Evolutionary conservation across 2,888 invertebrate species (phyloP).

Genomic region (Calliopum simillimum): DNA sequence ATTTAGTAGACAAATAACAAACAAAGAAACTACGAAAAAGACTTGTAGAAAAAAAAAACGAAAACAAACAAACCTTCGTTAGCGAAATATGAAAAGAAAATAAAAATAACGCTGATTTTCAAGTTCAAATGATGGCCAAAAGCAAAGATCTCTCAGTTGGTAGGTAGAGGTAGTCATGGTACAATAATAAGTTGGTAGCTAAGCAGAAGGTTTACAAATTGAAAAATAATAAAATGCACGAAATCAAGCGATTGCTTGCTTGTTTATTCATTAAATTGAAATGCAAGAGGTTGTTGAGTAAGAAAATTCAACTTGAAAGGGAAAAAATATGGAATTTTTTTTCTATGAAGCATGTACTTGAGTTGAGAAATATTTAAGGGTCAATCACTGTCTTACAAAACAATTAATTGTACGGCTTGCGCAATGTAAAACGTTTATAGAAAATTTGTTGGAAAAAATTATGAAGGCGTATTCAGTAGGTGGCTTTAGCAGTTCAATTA

Average conservation of each 20-base stretch:
- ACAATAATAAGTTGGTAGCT: neutral
- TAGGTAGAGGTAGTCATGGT: neutral
- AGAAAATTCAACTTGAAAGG: too few relatives aligned
- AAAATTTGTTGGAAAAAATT: too few relatives aligned
- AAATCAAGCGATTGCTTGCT: too few relatives aligned
- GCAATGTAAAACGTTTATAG: neutral
- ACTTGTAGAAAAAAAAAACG: constrained; percentile 32
- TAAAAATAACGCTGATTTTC: constrained; percentile 35
- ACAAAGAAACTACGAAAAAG: constrained; percentile 33
- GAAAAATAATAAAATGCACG: neutral
- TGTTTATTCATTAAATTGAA: too few relatives aligned
- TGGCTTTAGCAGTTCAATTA: too few relatives aligned
- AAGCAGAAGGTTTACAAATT: neutral
- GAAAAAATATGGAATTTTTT: neutral
- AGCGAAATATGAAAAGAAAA: constrained; percentile 39
- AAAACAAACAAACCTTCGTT: constrained; percentile 56
- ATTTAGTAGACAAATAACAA: constrained; percentile 29
- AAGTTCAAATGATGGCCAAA: constrained; percentile 41
- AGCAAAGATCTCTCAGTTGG: constrained; percentile 6
- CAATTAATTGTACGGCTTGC: neutral
- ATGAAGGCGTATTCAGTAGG: too few relatives aligned
- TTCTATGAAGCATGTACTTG: too few relatives aligned
- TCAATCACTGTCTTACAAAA: neutral
- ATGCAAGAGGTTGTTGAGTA: too few relatives aligned
- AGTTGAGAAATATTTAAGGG: neutral